phyloP scores from a whole-genome alignment of 2,113 vertebrate genomes.

The Hippocampus guttulatus region DNA sequence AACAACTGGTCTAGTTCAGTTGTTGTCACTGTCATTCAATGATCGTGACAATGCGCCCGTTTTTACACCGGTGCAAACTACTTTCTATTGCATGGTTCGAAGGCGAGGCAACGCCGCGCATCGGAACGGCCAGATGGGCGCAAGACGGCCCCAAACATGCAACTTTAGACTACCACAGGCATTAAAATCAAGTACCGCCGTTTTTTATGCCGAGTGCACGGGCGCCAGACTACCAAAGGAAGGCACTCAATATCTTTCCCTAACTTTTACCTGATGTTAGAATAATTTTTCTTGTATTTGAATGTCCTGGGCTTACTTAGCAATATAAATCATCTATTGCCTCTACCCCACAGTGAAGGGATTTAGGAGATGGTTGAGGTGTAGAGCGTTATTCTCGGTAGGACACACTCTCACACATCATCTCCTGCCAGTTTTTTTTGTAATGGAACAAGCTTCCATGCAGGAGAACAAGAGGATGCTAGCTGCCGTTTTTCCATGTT shows the following conservation, averaged over 20 bases:
- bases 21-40: no score
- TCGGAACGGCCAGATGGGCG: no score
- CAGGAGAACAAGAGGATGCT: slow-evolving; percentile 39
- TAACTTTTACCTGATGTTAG: slow-evolving; percentile 14
- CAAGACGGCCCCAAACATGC: no score
- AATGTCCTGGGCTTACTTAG: slow-evolving; percentile 32
- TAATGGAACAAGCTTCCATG: slow-evolving; percentile 52
- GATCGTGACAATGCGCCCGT: no score
- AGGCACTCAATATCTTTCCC: neutral
- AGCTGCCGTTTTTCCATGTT: slow-evolving; percentile 53
- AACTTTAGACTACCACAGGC: no score
- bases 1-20: no score
- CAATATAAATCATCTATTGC: slow-evolving; percentile 31
- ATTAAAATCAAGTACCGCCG: no score
- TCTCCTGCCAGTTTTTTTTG: slow-evolving; percentile 41
- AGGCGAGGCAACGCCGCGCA: no score
- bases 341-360: slow-evolving; percentile 18
- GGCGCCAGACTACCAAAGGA: no score
- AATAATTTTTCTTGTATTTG: slow-evolving; percentile 30
- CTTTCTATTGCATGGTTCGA: no score
- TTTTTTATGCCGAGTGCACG: no score
- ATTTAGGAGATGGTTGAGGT: slow-evolving; percentile 53
- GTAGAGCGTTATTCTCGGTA: slow-evolving; percentile 43
- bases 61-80: no score
- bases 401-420: slow-evolving; percentile 43